phyloP scores from a whole-genome alignment of 2,888 invertebrate species.

The Platynereis dumerilii region DNA sequence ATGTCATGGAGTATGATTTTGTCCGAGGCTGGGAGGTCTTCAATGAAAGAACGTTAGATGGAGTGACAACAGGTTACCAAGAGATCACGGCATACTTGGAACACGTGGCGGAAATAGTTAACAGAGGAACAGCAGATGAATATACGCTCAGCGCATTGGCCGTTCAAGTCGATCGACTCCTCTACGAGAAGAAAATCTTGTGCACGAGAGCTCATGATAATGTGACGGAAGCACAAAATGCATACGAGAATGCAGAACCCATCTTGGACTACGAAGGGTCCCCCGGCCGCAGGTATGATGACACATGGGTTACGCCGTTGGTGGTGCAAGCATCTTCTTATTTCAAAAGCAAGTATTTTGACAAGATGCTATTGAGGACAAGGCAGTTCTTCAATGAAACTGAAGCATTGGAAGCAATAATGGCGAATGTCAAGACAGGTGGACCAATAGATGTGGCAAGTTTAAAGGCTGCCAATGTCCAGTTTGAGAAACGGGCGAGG shows the following conservation, averaged over 20 bases:
- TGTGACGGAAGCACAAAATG: neutral
- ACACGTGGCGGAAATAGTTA: neutral
- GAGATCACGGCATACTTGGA: slow-evolving; percentile 3
- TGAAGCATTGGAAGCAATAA: neutral
- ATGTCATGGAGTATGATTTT: neutral
- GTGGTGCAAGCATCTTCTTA: slow-evolving; percentile 1
- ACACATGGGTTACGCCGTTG: neutral
- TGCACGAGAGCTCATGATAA: neutral
- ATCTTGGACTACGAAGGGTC: neutral
- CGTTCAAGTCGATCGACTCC: too few species aligned
- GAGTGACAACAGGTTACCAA: neutral
- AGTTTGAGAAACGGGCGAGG: slow-evolving; percentile 11
- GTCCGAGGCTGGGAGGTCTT: slow-evolving; percentile 9
- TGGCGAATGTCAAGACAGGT: neutral
- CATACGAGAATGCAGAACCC: neutral
- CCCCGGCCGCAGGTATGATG: neutral
- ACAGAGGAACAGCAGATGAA: too few species aligned
- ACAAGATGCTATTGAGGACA: neutral
- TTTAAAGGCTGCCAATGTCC: neutral
- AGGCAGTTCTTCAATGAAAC: neutral
- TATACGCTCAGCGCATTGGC: too few species aligned
- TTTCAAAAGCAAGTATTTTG: neutral
- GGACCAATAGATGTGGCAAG: neutral
- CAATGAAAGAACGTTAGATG: neutral
- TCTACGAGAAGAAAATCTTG: neutral